Evolutionary conservation across 2,888 invertebrate genomes (phyloP), one percentile per base, ranked within the genome.

Genomic region (Oscheius sp.): DNA sequence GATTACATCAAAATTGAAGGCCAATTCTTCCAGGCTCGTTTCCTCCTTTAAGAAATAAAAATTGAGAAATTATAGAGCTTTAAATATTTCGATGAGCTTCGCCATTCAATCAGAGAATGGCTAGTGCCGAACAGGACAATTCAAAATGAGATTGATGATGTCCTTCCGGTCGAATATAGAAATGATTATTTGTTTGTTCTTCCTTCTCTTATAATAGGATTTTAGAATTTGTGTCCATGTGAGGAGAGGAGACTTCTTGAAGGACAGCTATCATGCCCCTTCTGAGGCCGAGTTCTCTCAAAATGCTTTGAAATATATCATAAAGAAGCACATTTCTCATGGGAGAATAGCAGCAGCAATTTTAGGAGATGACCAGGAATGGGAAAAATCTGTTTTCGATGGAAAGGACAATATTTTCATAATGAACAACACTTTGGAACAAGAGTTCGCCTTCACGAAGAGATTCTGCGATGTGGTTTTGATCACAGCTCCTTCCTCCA

Each of bases 31-130:
- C 48, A 48, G 23, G n/a, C n/a, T n/a, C n/a, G n/a, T n/a, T n/a
- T n/a, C n/a, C n/a, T n/a, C n/a, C n/a, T n/a, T n/a, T n/a, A n/a
- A n/a, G n/a, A n/a, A n/a, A n/a, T n/a, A n/a, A n/a, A n/a, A n/a
- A n/a, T n/a, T n/a, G n/a, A n/a, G n/a, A n/a, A n/a, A n/a, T 5
- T 48, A 17, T 48, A 57, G 46, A 71, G 71, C 34, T 63, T 17
- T 50, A 64, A 68, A 37, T 68, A 71, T 42, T 71, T 71, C 46
- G 46, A 71, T 12, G 34, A 64, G 17, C n/a, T 66, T 8, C 67
- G 67, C 1, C 8, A 55, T 5, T 39, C 63, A 29, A 57, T 71
- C n/a, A 63, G 71, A 46, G 23, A 64, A 2, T 71, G 71, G 71
- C 63, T 71, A 55, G n/a, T 71, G 20, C 67, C 64, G 37, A 64